A percentile compares a stretch with the other conserved stretches of the same genome.
phyloP scores from a whole-genome alignment of 2,797 vertebrate genomes.

The Graptemys geographica region DNA sequence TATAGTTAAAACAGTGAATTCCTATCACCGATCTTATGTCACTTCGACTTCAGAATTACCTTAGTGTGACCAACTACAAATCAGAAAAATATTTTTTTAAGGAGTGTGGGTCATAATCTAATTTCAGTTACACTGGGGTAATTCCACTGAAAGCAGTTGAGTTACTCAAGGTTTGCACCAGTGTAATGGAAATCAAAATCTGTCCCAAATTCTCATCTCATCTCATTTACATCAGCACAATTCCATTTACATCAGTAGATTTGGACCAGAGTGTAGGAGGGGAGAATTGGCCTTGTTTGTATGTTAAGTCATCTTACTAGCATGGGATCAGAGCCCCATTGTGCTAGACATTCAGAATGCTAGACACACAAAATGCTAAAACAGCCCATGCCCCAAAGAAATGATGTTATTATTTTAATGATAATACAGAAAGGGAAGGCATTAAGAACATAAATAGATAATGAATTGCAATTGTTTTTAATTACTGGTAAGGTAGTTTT shows the following conservation, averaged over 20 bases:
- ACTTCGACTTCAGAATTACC: neutral
- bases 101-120: neutral
- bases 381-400: neutral
- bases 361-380: fast-evolving
- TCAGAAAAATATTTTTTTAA: constrained; percentile 15
- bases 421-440: neutral
- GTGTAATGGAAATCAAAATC: neutral
- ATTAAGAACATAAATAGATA: neutral
- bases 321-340: neutral
- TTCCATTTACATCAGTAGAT: neutral
- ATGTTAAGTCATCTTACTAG: neutral
- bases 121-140: constrained; percentile 4
- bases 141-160: neutral
- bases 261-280: neutral
- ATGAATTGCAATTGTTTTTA: neutral
- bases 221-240: neutral
- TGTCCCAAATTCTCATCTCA: neutral
- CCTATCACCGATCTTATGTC: neutral
- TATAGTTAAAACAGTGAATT: neutral
- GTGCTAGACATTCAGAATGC: neutral
- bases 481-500: neutral
- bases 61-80: neutral
- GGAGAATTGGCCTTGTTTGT: neutral
- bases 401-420: neutral
- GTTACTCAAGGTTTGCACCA: neutral